Conservation (phyloP, 2,888 invertebrate species). For the Epicampocera succincta region DNA sequence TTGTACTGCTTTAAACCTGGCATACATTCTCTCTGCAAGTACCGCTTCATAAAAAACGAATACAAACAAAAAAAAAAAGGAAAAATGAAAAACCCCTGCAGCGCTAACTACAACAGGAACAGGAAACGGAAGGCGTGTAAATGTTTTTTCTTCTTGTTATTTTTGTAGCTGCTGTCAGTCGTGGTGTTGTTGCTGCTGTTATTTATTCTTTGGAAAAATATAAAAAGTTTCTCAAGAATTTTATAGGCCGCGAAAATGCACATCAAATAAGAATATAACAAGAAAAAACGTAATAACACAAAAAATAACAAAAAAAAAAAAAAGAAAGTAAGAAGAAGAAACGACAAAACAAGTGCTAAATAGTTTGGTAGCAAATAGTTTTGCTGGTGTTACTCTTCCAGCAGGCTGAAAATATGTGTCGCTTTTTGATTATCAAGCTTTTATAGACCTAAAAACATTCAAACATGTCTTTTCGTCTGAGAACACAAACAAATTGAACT, state of each 20-base stretch:
- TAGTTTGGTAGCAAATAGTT: slow-evolving; percentile 22
- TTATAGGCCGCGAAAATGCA: slow-evolving; percentile 24
- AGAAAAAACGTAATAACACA: background rate
- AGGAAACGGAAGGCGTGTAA: slow-evolving; percentile 60
- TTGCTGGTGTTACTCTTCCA: background rate
- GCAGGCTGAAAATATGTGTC: slow-evolving; percentile 6
- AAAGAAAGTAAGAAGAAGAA: background rate
- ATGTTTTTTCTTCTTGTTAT: slow-evolving; percentile 48
- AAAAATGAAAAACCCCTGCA: slow-evolving; percentile 6
- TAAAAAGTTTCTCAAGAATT: slow-evolving; percentile 42
- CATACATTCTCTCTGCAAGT: too few species aligned
- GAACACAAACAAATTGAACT: background rate
- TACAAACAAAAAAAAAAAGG: background rate
- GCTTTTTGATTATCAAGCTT: slow-evolving; percentile 18
- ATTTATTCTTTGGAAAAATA: slow-evolving; percentile 31
- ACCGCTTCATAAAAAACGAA: background rate
- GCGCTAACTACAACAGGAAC: slow-evolving; percentile 52
- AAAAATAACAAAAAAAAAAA: background rate
- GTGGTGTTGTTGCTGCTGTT: slow-evolving; percentile 28
- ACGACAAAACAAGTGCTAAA: slow-evolving; percentile 49
- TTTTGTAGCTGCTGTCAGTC: slow-evolving; percentile 13
- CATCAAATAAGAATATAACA: background rate
- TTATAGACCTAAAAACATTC: background rate
- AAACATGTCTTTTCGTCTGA: background rate
- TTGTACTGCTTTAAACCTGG: too few species aligned